These are phyloP conservation scores for Galemys pyrenaicus DNA, from an alignment of 2,113 vertebrate genomes.

Conservation along the genomic window DNA sequence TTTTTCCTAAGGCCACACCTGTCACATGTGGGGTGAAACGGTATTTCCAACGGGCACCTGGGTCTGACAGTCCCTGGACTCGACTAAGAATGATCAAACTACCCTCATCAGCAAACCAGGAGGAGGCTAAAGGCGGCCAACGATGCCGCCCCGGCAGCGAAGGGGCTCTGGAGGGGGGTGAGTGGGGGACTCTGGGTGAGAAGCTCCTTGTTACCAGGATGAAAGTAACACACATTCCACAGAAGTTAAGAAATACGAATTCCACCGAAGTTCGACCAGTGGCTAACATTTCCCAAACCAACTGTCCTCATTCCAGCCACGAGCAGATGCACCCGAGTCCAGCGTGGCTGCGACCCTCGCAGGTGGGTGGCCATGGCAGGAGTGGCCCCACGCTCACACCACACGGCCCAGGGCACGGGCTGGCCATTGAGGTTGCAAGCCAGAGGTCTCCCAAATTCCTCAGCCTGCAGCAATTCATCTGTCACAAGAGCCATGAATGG, in stretches of 20 bases:
- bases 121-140: neutral
- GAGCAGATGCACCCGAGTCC: neutral
- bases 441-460: slow-evolving; percentile 48
- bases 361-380: neutral
- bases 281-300: slow-evolving; percentile 26
- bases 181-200: slow-evolving; percentile 23
- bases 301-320: slow-evolving; percentile 40
- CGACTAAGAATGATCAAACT: too few relatives aligned
- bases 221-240: slow-evolving; percentile 68
- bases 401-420: too few relatives aligned
- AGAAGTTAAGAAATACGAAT: slow-evolving; percentile 59
- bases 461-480: slow-evolving; percentile 79
- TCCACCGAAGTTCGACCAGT: slow-evolving; percentile 50
- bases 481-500: slow-evolving; percentile 79
- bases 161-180: too few relatives aligned
- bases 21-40: neutral
- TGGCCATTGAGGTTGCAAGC: neutral
- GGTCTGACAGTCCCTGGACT: neutral
- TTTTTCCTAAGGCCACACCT: neutral
- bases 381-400: too few relatives aligned
- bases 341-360: neutral
- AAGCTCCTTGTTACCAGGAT: slow-evolving; percentile 41
- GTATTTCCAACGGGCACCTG: neutral
- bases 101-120: neutral
- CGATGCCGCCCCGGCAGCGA: neutral